Percentiles rank a stretch among this genome's conserved stretches.
phyloP scores from a whole-genome alignment of 53 echinoderm and acorn worm genomes.

The Echinometra lucunter region DNA sequence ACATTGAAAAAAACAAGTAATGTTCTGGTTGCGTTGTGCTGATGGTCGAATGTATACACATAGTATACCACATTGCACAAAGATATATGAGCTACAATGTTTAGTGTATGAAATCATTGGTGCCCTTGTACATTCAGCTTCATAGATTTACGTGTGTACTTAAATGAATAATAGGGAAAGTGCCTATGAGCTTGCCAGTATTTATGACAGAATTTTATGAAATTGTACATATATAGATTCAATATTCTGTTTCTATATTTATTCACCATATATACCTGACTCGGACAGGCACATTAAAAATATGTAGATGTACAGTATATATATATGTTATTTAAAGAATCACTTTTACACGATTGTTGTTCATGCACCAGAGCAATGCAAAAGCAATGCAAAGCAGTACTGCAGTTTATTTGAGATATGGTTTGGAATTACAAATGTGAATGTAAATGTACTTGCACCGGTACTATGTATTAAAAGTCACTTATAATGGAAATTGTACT shows the following conservation, averaged over 20 bases:
- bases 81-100: not conserved
- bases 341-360: not conserved
- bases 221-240: not conserved
- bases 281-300: not conserved
- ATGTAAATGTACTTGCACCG: not conserved
- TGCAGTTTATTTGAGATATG: not conserved
- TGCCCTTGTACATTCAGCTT: not conserved
- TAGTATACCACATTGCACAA: not conserved
- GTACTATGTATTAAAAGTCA: not conserved
- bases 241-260: not conserved
- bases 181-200: conserved; percentile 14
- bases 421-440: not conserved
- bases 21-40: too few relatives aligned
- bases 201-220: not conserved
- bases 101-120: not conserved
- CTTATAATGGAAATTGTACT: not conserved
- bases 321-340: not conserved
- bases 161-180: not conserved
- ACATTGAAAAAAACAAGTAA: too few relatives aligned
- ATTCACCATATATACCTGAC: not conserved
- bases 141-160: not conserved
- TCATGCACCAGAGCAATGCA: not conserved
- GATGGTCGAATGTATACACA: not conserved
- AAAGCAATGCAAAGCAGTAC: conserved; percentile 5
- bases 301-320: not conserved